A percentile compares a stretch with the other conserved stretches of the same genome.
phyloP scores from a whole-genome alignment of 2,797 vertebrate genomes.

The Pempheris klunzingeri region DNA sequence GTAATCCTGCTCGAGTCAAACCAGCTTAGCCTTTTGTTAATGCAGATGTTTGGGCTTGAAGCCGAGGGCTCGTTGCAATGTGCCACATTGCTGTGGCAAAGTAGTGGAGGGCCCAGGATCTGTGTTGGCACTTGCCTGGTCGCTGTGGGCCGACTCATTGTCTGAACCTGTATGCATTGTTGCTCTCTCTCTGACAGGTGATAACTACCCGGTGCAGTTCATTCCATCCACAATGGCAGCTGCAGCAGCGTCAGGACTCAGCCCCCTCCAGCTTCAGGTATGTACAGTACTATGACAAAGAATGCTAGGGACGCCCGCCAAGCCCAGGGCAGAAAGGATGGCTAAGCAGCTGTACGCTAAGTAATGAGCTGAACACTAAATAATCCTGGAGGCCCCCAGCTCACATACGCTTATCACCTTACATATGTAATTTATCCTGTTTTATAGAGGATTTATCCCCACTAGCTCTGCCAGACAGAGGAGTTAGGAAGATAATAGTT shows the following conservation, averaged over 20 bases:
- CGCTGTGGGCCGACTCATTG: slow-evolving; percentile 92
- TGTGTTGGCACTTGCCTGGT: slow-evolving; percentile 94
- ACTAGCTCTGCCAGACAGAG: slow-evolving; percentile 67
- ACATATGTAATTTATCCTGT: slow-evolving; percentile 84
- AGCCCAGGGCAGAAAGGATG: slow-evolving; percentile 88
- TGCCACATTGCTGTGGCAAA: slow-evolving; percentile 81
- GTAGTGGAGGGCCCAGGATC: slow-evolving; percentile 75
- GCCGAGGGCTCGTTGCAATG: slow-evolving; percentile 84
- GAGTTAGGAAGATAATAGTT: slow-evolving; percentile 79
- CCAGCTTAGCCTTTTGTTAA: slow-evolving; percentile 93
- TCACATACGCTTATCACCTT: slow-evolving; percentile 93
- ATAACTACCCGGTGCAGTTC: slow-evolving; percentile 99
- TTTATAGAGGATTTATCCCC: slow-evolving; percentile 80
- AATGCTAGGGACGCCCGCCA: slow-evolving; percentile 91
- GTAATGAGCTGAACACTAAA: slow-evolving; percentile 93
- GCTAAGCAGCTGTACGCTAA: slow-evolving; percentile 97
- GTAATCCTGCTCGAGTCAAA: slow-evolving; percentile 87
- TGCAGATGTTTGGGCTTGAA: slow-evolving; percentile 96
- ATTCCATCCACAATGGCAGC: slow-evolving; percentile 99
- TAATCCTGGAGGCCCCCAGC: slow-evolving; percentile 87
- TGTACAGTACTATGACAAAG: slow-evolving; percentile 94
- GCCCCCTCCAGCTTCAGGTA: slow-evolving; percentile 99
- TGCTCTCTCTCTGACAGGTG: slow-evolving; percentile 93
- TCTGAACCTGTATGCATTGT: slow-evolving; percentile 99
- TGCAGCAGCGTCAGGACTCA: slow-evolving; percentile 99